A percentile compares a stretch with the other conserved stretches of the same genome.
phyloP scores from a whole-genome alignment of 2,797 vertebrate genomes.

The Enteromius mattozi region DNA sequence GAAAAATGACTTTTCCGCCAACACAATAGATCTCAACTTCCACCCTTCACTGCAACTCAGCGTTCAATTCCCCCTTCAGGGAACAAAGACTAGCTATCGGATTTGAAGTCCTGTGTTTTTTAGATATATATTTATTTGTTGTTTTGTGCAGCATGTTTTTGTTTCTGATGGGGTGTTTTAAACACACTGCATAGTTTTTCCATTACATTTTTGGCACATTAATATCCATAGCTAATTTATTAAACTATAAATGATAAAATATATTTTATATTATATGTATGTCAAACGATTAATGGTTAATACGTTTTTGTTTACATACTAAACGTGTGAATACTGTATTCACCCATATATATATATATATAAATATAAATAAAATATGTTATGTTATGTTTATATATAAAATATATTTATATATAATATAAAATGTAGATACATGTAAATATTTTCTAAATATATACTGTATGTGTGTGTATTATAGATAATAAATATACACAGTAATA shows the following conservation, averaged over 20 bases:
- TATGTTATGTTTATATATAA: too few species aligned
- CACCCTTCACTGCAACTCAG: conserved; percentile 38
- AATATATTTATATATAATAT: too few species aligned
- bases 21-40: conserved; percentile 56
- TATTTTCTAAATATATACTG: too few species aligned
- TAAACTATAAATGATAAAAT: background rate
- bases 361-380: too few species aligned
- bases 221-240: background rate
- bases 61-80: conserved; percentile 29
- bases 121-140: background rate
- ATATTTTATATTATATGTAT: background rate
- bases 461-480: too few species aligned
- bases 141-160: background rate
- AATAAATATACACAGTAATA: too few species aligned
- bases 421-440: too few species aligned
- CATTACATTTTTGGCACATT: background rate
- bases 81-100: conserved; percentile 29
- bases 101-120: background rate
- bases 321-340: too few species aligned
- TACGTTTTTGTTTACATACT: too few species aligned
- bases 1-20: conserved; percentile 49
- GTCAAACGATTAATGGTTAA: too few species aligned
- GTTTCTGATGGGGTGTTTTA: background rate
- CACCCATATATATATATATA: too few species aligned
- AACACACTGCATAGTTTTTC: background rate